Percentiles rank a stretch among this genome's conserved stretches.
These are phyloP conservation scores for Drosophila navojoa DNA, from an alignment of 1,140 invertebrate species.

Conservation along the genomic window DNA sequence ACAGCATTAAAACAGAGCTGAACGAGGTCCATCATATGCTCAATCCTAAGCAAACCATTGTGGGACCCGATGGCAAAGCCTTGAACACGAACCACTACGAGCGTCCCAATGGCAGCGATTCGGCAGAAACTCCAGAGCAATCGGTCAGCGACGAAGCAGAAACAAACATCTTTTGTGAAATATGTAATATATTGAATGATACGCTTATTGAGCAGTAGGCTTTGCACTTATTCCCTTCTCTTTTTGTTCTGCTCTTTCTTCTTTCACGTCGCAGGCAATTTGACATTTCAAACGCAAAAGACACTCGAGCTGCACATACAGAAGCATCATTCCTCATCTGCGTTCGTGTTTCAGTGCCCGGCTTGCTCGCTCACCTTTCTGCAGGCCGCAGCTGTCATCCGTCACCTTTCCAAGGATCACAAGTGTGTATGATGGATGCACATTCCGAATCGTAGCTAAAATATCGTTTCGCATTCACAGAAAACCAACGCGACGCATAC, in stretches of 20 bases:
- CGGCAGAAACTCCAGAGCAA: constrained; percentile 59
- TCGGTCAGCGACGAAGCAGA: constrained; percentile 65
- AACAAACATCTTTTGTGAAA: constrained; percentile 69
- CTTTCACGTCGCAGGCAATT: constrained; percentile 84
- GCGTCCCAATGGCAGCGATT: constrained; percentile 73
- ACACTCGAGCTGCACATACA: constrained; percentile 89
- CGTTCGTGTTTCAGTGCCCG: constrained; percentile 88
- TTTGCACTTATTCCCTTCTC: constrained; percentile 12
- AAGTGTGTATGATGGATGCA: constrained; percentile 79
- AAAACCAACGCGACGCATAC: constrained; percentile 74
- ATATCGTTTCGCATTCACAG: constrained; percentile 39
- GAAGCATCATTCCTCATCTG: constrained; percentile 87
- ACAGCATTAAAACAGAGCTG: constrained; percentile 75
- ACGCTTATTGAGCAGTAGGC: constrained; percentile 19
- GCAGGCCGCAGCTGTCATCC: constrained; percentile 88
- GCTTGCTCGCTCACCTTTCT: constrained; percentile 88
- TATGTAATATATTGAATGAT: constrained; percentile 47
- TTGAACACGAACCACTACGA: constrained; percentile 61
- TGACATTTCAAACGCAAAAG: constrained; percentile 88
- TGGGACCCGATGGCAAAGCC: constrained; percentile 87
- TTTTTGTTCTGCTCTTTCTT: constrained; percentile 6
- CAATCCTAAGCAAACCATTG: constrained; percentile 84
- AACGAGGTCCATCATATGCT: constrained; percentile 75
- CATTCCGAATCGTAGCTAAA: neutral
- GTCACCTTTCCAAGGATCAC: constrained; percentile 89